Evolutionary conservation across 2,113 vertebrate genomes (phyloP).

Genomic region (Climacteris rufus): DNA sequence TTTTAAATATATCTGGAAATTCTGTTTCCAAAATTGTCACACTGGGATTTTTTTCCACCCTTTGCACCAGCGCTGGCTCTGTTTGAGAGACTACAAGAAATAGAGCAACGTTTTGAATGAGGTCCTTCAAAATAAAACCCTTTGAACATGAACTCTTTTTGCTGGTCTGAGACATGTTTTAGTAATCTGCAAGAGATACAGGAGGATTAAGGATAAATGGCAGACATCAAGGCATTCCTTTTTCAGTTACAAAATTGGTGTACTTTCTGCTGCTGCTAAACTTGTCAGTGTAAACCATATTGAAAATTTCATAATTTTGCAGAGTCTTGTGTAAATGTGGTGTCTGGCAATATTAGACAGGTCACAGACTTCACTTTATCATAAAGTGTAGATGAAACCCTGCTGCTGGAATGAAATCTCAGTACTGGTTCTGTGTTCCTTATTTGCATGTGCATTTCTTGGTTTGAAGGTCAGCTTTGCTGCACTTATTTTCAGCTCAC

Average conservation of each 20-base stretch:
- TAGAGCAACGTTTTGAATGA: neutral
- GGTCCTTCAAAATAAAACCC: accelerated
- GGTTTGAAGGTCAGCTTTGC: neutral
- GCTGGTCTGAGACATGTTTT: neutral
- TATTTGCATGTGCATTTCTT: neutral
- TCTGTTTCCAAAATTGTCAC: neutral
- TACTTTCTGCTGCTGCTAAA: neutral
- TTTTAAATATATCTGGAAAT: neutral
- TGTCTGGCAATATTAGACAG: neutral
- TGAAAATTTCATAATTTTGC: neutral
- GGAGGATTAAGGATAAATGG: neutral
- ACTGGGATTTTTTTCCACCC: neutral
- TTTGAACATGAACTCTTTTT: neutral
- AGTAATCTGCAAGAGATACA: neutral
- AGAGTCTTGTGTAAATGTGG: neutral
- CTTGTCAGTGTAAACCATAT: neutral
- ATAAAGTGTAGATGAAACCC: neutral
- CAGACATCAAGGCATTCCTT: neutral
- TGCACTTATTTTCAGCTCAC: neutral
- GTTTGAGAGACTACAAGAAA: neutral
- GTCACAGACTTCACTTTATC: neutral
- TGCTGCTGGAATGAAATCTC: neutral
- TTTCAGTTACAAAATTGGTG: neutral
- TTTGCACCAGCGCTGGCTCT: neutral
- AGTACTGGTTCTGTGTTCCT: neutral